A percentile compares a stretch with the other conserved stretches of the same genome.
Conservation (phyloP, 2,113 vertebrate species). For the Mungos mungo region DNA sequence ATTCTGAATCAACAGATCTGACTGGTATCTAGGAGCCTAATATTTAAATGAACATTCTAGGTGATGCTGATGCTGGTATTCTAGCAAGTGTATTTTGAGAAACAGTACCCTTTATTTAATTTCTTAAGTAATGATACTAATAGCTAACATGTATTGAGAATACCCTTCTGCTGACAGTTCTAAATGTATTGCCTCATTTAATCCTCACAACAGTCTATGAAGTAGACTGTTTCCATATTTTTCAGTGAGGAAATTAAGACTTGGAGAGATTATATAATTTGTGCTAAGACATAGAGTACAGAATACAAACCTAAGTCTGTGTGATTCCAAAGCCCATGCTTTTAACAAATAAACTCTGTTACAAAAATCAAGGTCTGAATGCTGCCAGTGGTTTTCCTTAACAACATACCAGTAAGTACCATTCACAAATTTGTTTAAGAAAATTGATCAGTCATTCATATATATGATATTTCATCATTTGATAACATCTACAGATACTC, state of each 20-base stretch:
- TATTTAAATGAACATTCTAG: neutral
- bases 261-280: neutral
- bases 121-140: conserved; percentile 20
- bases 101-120: neutral
- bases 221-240: neutral
- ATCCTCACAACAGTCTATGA: neutral
- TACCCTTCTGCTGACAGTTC: neutral
- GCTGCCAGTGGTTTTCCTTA: conserved; percentile 16
- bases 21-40: neutral
- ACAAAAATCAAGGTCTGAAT: neutral
- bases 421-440: conserved; percentile 47
- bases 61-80: neutral
- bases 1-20: neutral
- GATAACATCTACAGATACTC: neutral
- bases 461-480: conserved; percentile 44
- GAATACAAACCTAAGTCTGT: neutral
- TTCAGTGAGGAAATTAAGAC: neutral
- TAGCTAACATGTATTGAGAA: neutral
- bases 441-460: conserved; percentile 51
- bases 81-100: neutral
- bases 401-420: conserved; percentile 16
- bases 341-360: neutral
- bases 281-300: neutral
- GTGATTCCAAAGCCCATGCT: neutral
- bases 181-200: neutral